Percentiles rank a stretch among this genome's conserved stretches.
These are phyloP conservation scores for Drosophila recens DNA, from an alignment of 2,888 invertebrate species.

Conservation along the genomic window DNA sequence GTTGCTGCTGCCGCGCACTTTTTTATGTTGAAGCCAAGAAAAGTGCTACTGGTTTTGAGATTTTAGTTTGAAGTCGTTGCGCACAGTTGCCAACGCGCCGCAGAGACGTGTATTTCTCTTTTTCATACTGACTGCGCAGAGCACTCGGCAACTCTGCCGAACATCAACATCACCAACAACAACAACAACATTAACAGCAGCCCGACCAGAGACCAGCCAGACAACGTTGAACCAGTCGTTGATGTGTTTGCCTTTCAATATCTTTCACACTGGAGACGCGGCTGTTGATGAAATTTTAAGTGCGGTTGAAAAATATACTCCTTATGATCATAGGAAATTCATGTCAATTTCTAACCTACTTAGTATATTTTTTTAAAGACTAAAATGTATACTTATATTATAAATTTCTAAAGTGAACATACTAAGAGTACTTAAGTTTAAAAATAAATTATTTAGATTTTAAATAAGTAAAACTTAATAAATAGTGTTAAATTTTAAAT, in stretches of 20 bases:
- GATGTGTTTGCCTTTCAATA: slow-evolving; percentile 71
- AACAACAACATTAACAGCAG: slow-evolving; percentile 39
- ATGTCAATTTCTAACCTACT: neutral
- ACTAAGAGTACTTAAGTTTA: no score
- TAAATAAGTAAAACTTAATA: no score
- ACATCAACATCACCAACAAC: slow-evolving; percentile 42
- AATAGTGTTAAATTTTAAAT: no score
- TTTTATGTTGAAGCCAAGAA: slow-evolving; percentile 70
- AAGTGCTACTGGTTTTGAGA: slow-evolving; percentile 83
- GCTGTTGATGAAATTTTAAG: slow-evolving; percentile 10
- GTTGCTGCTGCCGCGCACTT: slow-evolving; percentile 53
- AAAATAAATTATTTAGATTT: no score
- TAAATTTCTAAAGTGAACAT: no score
- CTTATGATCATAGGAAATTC: neutral
- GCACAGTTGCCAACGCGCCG: slow-evolving; percentile 68
- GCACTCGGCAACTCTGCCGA: slow-evolving; percentile 66
- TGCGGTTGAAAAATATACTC: neutral
- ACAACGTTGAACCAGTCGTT: slow-evolving; percentile 67
- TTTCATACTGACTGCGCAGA: slow-evolving; percentile 49
- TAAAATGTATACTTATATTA: no score
- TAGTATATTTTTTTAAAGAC: no score
- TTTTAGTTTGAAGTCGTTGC: slow-evolving; percentile 60
- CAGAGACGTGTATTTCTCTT: slow-evolving; percentile 57
- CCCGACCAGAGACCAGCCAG: slow-evolving; percentile 49
- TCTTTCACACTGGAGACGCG: slow-evolving; percentile 57